Conservation (phyloP, 2,113 vertebrate species). For the Setophaga kirtlandii region DNA sequence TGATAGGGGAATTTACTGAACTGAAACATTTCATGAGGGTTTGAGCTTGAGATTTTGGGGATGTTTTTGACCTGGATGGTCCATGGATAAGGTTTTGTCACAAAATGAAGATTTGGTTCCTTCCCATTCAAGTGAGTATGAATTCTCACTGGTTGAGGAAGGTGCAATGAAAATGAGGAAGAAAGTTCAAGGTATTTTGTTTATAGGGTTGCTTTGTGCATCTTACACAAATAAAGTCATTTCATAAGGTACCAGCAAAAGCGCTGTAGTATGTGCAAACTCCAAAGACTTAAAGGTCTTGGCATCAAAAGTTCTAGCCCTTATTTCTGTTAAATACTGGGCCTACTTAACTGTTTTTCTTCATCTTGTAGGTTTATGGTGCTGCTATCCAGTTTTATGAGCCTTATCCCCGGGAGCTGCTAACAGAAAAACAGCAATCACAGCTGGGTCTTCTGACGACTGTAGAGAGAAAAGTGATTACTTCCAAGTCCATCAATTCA, state of each 20-base stretch:
- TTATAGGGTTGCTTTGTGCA: not conserved
- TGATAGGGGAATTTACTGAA: not conserved
- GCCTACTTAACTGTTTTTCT: not conserved
- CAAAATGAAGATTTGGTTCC: not conserved
- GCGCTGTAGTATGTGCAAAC: not conserved
- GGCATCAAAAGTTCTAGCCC: not conserved
- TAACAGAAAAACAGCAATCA: slow-evolving; percentile 91
- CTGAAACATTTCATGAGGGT: not conserved
- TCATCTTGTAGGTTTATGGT: slow-evolving; percentile 87
- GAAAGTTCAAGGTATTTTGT: not conserved
- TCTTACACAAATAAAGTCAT: not conserved
- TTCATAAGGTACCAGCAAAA: not conserved
- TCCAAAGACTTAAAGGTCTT: not conserved
- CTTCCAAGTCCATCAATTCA: slow-evolving; percentile 88
- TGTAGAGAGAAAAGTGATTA: slow-evolving; percentile 88
- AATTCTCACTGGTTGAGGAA: not conserved
- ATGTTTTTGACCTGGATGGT: not conserved
- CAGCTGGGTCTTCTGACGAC: slow-evolving; percentile 91
- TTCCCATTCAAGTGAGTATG: not conserved
- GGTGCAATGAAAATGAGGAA: not conserved
- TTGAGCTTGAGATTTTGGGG: not conserved
- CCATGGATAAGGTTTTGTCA: not conserved
- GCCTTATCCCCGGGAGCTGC: slow-evolving; percentile 82
- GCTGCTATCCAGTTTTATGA: slow-evolving; percentile 98
- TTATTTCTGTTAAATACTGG: not conserved